These are phyloP conservation scores for Oreortyx pictus DNA, from an alignment of 2,797 vertebrate genomes.

Conservation along the genomic window DNA sequence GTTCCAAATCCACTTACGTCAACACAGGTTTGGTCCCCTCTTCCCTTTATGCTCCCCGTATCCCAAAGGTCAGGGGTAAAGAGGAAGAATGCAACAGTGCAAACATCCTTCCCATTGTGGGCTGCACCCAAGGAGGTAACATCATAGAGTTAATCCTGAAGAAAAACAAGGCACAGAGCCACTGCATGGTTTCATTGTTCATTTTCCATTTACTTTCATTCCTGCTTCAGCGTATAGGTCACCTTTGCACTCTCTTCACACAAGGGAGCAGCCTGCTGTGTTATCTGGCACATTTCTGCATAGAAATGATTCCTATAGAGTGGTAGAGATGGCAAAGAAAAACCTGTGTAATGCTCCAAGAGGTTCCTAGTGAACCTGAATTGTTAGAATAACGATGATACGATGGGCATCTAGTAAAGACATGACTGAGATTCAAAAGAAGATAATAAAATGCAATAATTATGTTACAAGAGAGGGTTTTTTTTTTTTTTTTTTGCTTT, in stretches of 20 bases:
- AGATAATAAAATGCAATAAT: background rate
- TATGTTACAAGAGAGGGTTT: background rate
- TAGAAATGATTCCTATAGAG: background rate
- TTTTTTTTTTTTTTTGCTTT: no score
- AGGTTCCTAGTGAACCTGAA: background rate
- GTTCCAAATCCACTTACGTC: background rate
- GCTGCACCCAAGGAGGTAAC: background rate
- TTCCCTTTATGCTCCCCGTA: background rate
- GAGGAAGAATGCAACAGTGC: background rate
- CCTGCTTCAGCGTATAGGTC: background rate
- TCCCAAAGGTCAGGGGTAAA: background rate
- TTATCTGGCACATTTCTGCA: background rate
- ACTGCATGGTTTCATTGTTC: background rate
- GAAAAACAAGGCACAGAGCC: background rate
- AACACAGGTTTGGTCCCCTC: background rate
- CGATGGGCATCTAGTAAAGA: background rate
- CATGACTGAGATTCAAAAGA: background rate
- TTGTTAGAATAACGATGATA: background rate
- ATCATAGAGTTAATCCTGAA: background rate
- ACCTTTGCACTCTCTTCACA: background rate
- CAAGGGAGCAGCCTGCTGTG: background rate
- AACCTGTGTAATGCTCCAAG: background rate
- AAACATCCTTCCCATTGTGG: background rate
- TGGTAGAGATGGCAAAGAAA: background rate
- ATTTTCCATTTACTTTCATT: background rate